Conservation (phyloP, 64 coral and sea anemone species). For the Pachyseris speciosa region DNA sequence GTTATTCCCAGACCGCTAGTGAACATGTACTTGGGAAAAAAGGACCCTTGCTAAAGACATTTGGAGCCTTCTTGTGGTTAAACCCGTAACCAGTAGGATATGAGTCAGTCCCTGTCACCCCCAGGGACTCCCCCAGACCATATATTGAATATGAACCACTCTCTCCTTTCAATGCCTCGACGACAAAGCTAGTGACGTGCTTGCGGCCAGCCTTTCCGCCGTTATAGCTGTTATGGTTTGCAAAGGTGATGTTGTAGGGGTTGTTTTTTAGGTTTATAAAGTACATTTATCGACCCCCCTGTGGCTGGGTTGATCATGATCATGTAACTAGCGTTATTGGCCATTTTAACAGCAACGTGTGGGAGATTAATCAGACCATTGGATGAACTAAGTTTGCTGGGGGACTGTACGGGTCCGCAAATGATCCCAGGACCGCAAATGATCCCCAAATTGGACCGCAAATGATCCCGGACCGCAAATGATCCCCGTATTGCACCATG, state of each 20-base stretch:
- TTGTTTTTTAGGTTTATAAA: slow-evolving; percentile 59
- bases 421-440: too few relatives aligned
- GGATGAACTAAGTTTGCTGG: slow-evolving; percentile 25
- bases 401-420: slow-evolving; percentile 82
- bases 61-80: slow-evolving; percentile 23
- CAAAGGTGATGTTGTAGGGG: slow-evolving; percentile 80
- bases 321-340: slow-evolving; percentile 75
- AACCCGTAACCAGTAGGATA: slow-evolving; percentile 91
- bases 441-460: too few relatives aligned
- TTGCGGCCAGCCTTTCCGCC: slow-evolving; percentile 73
- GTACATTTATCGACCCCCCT: slow-evolving; percentile 81
- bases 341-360: slow-evolving; percentile 77
- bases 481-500: too few relatives aligned
- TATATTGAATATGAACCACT: slow-evolving; percentile 53
- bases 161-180: slow-evolving; percentile 90
- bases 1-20: slow-evolving; percentile 19
- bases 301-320: slow-evolving; percentile 85
- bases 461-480: too few relatives aligned
- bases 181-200: slow-evolving; percentile 78
- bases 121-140: slow-evolving; percentile 75
- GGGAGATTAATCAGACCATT: slow-evolving; percentile 74
- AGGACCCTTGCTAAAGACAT: slow-evolving; percentile 46
- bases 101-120: slow-evolving; percentile 64
- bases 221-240: slow-evolving; percentile 80
- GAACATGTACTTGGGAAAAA: slow-evolving; percentile 86